These are phyloP conservation scores for Melanotaenia pygmaea DNA, from an alignment of 2,797 vertebrate genomes.

Conservation along the genomic window DNA sequence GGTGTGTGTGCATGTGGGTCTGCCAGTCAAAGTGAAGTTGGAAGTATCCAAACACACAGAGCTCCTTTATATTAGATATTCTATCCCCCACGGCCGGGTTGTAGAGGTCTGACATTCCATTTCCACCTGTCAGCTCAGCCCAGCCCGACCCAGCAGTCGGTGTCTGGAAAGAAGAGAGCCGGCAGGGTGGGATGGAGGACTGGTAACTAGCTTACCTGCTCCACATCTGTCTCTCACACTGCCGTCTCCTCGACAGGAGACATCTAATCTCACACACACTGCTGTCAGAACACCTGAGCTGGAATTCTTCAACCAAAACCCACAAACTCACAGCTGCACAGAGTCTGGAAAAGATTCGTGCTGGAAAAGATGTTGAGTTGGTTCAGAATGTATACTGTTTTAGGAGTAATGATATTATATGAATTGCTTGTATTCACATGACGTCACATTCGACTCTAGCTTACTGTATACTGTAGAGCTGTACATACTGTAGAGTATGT, in stretches of 20 bases:
- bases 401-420: background rate
- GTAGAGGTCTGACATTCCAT: constrained; percentile 71
- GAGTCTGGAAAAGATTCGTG: background rate
- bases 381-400: no score
- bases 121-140: constrained; percentile 69
- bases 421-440: no score
- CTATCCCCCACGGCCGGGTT: constrained; percentile 50
- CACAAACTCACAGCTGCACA: background rate
- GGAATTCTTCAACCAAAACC: constrained; percentile 16
- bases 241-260: constrained; percentile 49
- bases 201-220: constrained; percentile 60
- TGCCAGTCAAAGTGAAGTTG: constrained; percentile 60
- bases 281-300: constrained; percentile 33
- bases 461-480: no score
- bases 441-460: no score
- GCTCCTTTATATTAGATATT: constrained; percentile 63
- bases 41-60: constrained; percentile 56
- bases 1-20: constrained; percentile 38
- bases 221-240: constrained; percentile 55
- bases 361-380: background rate
- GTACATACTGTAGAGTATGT: no score
- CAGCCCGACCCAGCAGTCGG: constrained; percentile 47
- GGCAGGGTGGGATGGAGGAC: constrained; percentile 44
- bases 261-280: constrained; percentile 13
- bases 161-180: constrained; percentile 39